Percentiles rank a stretch among this genome's conserved stretches.
phyloP scores from a whole-genome alignment of 1,140 invertebrate species.

The Holotrichia oblita region DNA sequence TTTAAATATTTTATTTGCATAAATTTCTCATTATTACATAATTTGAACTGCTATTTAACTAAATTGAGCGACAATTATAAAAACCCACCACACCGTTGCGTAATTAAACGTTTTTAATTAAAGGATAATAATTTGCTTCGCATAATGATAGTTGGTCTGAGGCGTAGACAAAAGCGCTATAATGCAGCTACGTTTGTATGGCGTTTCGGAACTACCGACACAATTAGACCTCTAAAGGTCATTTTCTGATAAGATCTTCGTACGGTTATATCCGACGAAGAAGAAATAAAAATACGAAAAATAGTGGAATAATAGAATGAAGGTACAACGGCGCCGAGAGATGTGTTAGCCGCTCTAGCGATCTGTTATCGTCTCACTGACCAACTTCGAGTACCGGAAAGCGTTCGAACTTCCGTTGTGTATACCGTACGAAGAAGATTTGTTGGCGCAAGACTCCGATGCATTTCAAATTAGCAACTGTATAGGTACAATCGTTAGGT shows the following conservation, averaged over 20 bases:
- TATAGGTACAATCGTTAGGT: neutral
- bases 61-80: constrained; percentile 9
- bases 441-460: constrained; percentile 9
- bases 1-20: no score
- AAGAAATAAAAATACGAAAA: neutral
- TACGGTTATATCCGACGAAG: neutral
- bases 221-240: constrained; percentile 28
- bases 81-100: neutral
- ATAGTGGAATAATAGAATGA: neutral
- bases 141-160: neutral
- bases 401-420: constrained; percentile 25
- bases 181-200: neutral
- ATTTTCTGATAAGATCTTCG: neutral
- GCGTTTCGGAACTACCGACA: constrained; percentile 2
- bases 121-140: neutral
- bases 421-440: constrained; percentile 25
- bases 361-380: constrained; percentile 25
- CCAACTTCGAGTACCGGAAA: constrained; percentile 30
- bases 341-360: neutral
- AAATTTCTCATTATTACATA: neutral
- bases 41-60: neutral
- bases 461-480: constrained; percentile 34
- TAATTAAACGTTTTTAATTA: constrained; percentile 1
- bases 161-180: constrained; percentile 56
- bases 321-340: neutral